Conservation (phyloP, 2,888 invertebrate genomes). For the Coronaproctus castanopsis region DNA sequence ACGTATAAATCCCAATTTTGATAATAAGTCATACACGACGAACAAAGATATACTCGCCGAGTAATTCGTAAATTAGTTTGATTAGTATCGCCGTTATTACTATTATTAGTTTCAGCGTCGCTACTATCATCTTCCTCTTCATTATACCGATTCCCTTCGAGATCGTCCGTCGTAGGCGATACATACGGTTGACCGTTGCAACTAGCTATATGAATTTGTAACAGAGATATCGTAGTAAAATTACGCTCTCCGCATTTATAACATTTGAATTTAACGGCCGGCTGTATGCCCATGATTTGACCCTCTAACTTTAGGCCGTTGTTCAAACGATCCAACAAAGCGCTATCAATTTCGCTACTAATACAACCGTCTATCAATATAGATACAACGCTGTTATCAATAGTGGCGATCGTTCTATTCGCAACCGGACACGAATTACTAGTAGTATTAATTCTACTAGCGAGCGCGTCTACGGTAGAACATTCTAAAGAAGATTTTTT, state of each 20-base stretch:
- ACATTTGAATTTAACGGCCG: conserved; percentile 50
- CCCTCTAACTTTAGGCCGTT: conserved; percentile 27
- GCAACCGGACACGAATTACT: no score
- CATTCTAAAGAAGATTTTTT: no score
- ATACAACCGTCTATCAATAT: no score
- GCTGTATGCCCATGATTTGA: conserved; percentile 49
- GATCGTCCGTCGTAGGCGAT: conserved; percentile 20
- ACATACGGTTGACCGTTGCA: conserved; percentile 1
- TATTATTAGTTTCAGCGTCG: conserved; percentile 29
- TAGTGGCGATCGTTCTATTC: no score
- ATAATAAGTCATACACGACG: conserved; percentile 62
- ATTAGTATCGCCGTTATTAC: conserved; percentile 22
- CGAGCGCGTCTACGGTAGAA: no score
- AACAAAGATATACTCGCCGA: conserved; percentile 60
- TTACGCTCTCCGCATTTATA: conserved; percentile 47
- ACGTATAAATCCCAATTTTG: conserved; percentile 70
- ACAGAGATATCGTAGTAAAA: conserved; percentile 40
- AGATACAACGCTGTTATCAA: no score
- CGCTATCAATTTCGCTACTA: no score
- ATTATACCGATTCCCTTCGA: background rate
- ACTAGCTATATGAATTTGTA: conserved; percentile 41
- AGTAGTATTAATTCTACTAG: no score
- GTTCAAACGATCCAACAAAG: no score
- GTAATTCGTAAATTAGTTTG: conserved; percentile 40
- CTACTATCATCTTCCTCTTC: conserved; percentile 30